Conservation (phyloP, 2,113 vertebrate species). For the Uropsilus gracilis region DNA sequence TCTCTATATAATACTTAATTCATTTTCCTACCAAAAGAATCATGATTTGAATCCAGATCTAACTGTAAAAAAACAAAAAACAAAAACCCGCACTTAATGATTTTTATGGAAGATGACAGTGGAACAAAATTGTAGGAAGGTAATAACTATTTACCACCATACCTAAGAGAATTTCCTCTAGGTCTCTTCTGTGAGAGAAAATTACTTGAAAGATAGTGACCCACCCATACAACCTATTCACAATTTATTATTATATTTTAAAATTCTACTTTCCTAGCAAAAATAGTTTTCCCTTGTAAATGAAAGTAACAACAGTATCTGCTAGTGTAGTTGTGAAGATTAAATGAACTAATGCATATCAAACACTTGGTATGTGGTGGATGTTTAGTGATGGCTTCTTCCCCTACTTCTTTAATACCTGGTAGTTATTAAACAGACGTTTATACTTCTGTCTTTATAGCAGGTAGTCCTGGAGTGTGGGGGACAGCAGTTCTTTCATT, state of each 20-base stretch:
- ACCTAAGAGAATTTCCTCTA: not conserved
- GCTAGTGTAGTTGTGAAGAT: not conserved
- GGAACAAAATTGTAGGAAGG: not conserved
- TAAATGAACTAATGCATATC: not conserved
- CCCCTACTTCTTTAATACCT: not conserved
- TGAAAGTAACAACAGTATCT: not conserved
- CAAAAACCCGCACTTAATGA: not conserved
- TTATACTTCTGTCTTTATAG: not conserved
- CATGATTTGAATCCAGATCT: conserved; percentile 25
- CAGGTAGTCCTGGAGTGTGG: not conserved
- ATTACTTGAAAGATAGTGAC: conserved; percentile 37
- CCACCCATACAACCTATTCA: not conserved
- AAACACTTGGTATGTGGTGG: not conserved
- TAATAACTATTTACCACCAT: not conserved
- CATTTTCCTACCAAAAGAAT: not conserved
- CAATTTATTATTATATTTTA: conserved; percentile 43
- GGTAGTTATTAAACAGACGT: not conserved
- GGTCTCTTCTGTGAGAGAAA: conserved; percentile 26
- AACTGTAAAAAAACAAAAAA: not conserved
- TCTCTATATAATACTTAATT: conserved; percentile 29
- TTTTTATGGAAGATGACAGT: not conserved
- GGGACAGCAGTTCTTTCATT: not conserved
- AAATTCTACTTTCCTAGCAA: conserved; percentile 26
- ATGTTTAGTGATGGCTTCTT: not conserved
- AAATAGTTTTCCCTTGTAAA: not conserved